Base-by-base conservation (phyloP, 2,888 invertebrate genomes). In the Nudaria mundana region DNA sequence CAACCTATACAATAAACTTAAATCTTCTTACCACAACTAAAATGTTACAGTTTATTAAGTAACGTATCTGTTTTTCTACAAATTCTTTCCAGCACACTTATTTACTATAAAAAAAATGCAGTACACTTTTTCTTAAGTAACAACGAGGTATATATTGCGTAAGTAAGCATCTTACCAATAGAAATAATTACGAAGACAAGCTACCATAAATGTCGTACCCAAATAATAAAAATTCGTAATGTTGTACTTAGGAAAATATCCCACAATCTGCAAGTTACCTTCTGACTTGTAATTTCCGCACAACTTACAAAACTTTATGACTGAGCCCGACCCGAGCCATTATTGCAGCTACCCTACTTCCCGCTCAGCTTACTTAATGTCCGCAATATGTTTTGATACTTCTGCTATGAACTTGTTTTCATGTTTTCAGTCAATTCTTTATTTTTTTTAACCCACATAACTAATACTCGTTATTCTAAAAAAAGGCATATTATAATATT, bases 321-420 rank as follows among this genome's bases (percentile, higher is more conserved):
- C 18, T 42, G 18, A 24, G 34, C 11, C 28, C 16, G 35, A 34
- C 38, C 46, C 45, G 38, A 26, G 40, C 44, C 37, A 51, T 48
- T 51, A 46, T 51, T 12, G 40, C 38, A 28, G 26, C 25, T 26
- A 38, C 52, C 56, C 30, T 26, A 28, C 36, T 42, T 41, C 44
- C 39, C 18, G 14, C 36, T 46, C 48, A 41, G 41, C 48, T 30
- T 33, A 47, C 48, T 56, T 55, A 55, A 56, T 52, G 59, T 44
- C 38, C 34, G 35, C 56, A 56, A 56, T 58, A 56, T 56, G 59
- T 59, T 59, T 55, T 58, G 55, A 58, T 58, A 34, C 43, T 38
- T 46, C 40, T 25, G 28, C 44, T 49, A 48, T 45, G 44, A 46
- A 58, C 56, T 52, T 56, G 56, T 56, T 56, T 56, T 48, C 41